These are phyloP conservation scores for Cyprinella venusta DNA, from an alignment of 2,797 vertebrate genomes.

Conservation along the genomic window DNA sequence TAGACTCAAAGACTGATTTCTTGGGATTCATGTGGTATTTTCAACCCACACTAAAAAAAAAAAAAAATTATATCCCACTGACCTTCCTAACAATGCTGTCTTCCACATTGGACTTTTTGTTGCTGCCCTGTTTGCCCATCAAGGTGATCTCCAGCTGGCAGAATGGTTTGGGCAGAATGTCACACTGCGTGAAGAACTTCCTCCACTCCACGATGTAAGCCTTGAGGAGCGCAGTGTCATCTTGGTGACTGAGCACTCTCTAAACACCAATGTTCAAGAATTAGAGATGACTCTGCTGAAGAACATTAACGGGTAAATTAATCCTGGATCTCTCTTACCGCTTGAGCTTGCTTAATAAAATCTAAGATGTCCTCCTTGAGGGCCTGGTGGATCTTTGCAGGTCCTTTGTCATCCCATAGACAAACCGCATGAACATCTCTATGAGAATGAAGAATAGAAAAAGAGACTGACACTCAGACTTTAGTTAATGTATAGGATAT, in stretches of 20 bases:
- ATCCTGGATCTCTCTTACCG: conserved; percentile 69
- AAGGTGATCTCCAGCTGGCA: conserved; percentile 94
- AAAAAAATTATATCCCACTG: conserved; percentile 56
- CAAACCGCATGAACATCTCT: conserved; percentile 99
- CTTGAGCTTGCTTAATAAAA: conserved; percentile 99
- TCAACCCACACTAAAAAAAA: background rate
- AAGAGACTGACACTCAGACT: background rate
- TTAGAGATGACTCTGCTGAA: background rate
- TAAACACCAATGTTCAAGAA: conserved; percentile 62
- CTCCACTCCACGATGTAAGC: conserved; percentile 97
- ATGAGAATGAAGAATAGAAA: conserved; percentile 15
- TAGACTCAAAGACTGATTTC: background rate
- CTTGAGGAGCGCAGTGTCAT: conserved; percentile 94
- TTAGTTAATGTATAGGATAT: background rate
- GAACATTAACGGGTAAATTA: background rate
- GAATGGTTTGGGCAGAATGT: conserved; percentile 96
- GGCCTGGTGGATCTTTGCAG: conserved; percentile 98
- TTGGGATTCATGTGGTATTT: background rate
- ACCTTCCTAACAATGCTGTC: conserved; percentile 98
- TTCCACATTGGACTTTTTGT: conserved; percentile 95
- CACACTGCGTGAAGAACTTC: conserved; percentile 98
- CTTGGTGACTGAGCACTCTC: conserved; percentile 96
- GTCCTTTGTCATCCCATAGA: conserved; percentile 99
- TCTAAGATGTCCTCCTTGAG: conserved; percentile 99
- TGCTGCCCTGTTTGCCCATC: conserved; percentile 90